These are phyloP conservation scores for Gymnocypris eckloni DNA, from an alignment of 2,797 vertebrate genomes.

Conservation along the genomic window DNA sequence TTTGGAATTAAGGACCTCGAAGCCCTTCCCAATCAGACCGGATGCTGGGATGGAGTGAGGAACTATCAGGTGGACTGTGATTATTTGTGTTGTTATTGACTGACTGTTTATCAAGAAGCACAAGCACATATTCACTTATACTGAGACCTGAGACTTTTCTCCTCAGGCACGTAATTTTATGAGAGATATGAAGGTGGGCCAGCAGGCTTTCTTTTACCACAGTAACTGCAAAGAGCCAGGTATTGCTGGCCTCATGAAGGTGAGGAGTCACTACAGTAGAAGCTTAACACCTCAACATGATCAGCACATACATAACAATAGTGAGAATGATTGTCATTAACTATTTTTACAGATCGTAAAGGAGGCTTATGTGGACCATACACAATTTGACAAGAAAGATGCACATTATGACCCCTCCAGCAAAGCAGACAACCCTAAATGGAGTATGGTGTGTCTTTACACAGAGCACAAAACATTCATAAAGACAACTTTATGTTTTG, in stretches of 20 bases:
- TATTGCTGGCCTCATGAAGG: conserved; percentile 88
- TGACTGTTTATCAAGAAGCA: background rate
- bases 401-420: conserved; percentile 91
- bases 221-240: conserved; percentile 98
- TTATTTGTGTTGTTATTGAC: background rate
- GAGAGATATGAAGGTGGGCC: conserved; percentile 88
- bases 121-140: no score
- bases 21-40: conserved; percentile 85
- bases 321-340: background rate
- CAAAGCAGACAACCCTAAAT: conserved; percentile 90
- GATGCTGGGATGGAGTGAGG: conserved; percentile 95
- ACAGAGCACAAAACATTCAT: background rate
- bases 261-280: conserved; percentile 59
- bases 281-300: background rate
- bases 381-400: conserved; percentile 94
- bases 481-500: background rate
- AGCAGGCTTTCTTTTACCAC: conserved; percentile 96
- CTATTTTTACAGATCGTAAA: conserved; percentile 85
- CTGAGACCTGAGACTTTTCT: background rate
- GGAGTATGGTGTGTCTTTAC: conserved; percentile 88
- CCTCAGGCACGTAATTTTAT: conserved; percentile 94
- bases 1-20: conserved; percentile 96
- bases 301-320: background rate
- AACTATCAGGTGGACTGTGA: conserved; percentile 89
- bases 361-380: conserved; percentile 94